Conservation (phyloP, 2,113 vertebrate species). For the Cyanoderma ruficeps region DNA sequence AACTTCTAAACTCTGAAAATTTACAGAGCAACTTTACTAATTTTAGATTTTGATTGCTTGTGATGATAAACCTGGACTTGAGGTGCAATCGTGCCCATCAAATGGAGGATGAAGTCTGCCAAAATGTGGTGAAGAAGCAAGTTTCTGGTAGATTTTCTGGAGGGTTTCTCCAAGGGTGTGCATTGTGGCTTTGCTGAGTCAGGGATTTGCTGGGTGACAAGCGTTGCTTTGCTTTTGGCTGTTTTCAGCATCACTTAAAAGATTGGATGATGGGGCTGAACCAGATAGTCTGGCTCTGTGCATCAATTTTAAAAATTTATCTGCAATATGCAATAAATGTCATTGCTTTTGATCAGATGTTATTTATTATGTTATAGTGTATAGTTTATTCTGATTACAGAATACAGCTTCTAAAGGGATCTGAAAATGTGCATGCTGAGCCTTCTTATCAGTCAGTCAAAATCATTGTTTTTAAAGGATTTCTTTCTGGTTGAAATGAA, state of each 20-base stretch:
- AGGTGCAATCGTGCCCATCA: background rate
- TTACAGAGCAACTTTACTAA: background rate
- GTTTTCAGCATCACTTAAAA: background rate
- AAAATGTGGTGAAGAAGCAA: background rate
- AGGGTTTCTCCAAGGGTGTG: fast-evolving
- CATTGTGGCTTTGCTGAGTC: fast-evolving
- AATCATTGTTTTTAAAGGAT: background rate
- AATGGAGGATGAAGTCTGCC: background rate
- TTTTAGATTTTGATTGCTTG: background rate
- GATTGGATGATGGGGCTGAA: background rate
- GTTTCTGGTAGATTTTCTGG: background rate
- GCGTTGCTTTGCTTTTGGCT: background rate
- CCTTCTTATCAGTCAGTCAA: background rate
- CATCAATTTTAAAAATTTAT: background rate
- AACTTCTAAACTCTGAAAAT: background rate
- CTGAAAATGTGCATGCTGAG: background rate
- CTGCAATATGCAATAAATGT: background rate
- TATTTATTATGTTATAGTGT: background rate
- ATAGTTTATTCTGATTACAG: background rate
- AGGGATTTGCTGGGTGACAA: background rate
- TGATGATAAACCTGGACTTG: background rate
- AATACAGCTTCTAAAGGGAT: background rate
- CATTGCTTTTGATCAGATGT: background rate
- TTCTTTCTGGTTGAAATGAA: background rate
- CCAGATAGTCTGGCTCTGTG: background rate